Conservation (phyloP, 1,140 invertebrate species). For the Thrips palmi region DNA sequence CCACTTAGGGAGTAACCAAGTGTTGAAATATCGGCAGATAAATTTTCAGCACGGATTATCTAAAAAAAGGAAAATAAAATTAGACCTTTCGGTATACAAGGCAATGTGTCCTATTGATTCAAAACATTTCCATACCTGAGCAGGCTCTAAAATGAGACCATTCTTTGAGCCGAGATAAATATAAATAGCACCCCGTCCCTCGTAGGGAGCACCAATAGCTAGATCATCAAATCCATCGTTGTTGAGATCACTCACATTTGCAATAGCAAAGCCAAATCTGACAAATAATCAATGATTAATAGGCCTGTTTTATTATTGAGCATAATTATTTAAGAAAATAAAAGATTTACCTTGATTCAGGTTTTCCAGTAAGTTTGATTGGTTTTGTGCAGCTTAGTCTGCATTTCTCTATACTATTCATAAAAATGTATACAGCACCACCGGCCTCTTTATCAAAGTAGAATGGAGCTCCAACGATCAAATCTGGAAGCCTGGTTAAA, state of each 20-base stretch:
- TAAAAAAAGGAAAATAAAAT: constrained; percentile 17
- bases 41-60: constrained; percentile 33
- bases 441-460: constrained; percentile 63
- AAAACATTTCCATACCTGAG: no score
- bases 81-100: not conserved
- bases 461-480: constrained; percentile 81
- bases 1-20: constrained; percentile 83
- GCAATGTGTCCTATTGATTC: no score
- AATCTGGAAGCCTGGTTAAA: constrained; percentile 54
- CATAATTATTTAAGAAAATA: not conserved
- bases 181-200: constrained; percentile 63
- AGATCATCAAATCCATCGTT: constrained; percentile 79
- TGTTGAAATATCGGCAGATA: constrained; percentile 36
- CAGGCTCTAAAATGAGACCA: constrained; percentile 51
- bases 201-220: constrained; percentile 83
- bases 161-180: constrained; percentile 65
- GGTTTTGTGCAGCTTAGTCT: constrained; percentile 26
- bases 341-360: constrained; percentile 37
- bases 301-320: not conserved
- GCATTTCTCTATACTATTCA: constrained; percentile 28
- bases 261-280: constrained; percentile 68
- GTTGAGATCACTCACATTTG: constrained; percentile 77
- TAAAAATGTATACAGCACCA: constrained; percentile 80
- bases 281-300: constrained; percentile 10
- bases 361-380: constrained; percentile 43